These are phyloP conservation scores for Lamprotornis superbus DNA, from an alignment of 2,113 vertebrate species.

Conservation along the genomic window DNA sequence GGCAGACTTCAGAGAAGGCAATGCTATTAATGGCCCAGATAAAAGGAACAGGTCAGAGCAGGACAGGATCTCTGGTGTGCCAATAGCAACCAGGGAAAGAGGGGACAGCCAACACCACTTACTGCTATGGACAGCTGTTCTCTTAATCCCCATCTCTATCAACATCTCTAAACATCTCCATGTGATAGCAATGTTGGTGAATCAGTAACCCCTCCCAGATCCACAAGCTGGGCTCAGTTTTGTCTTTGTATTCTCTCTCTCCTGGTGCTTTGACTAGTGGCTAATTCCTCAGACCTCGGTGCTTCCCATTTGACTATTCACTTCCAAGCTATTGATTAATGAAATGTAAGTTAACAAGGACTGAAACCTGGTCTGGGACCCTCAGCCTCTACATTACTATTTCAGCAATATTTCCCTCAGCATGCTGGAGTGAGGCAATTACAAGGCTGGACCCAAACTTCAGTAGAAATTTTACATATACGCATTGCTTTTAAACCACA, in stretches of 20 bases:
- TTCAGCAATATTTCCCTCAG: neutral
- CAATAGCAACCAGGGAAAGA: neutral
- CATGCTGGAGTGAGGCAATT: neutral
- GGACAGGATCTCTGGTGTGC: slow-evolving; percentile 1
- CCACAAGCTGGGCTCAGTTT: neutral
- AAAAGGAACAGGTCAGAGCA: slow-evolving; percentile 39
- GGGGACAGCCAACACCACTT: neutral
- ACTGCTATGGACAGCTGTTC: slow-evolving; percentile 28
- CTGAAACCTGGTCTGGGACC: neutral
- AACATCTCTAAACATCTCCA: slow-evolving; percentile 19
- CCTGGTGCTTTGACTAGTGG: slow-evolving; percentile 13
- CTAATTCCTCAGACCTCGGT: neutral
- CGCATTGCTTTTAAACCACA: neutral
- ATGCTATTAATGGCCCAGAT: slow-evolving; percentile 18
- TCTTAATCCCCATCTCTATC: slow-evolving; percentile 34
- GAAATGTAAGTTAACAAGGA: neutral
- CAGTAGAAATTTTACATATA: neutral
- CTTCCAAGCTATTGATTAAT: neutral
- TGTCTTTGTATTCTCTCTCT: neutral
- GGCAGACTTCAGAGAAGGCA: neutral
- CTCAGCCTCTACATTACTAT: neutral
- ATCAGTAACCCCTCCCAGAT: neutral
- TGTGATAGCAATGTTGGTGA: neutral
- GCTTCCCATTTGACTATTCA: neutral
- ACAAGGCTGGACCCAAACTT: neutral